phyloP scores from a whole-genome alignment of 53 echinoderm and acorn worm species.

The Astropecten irregularis region DNA sequence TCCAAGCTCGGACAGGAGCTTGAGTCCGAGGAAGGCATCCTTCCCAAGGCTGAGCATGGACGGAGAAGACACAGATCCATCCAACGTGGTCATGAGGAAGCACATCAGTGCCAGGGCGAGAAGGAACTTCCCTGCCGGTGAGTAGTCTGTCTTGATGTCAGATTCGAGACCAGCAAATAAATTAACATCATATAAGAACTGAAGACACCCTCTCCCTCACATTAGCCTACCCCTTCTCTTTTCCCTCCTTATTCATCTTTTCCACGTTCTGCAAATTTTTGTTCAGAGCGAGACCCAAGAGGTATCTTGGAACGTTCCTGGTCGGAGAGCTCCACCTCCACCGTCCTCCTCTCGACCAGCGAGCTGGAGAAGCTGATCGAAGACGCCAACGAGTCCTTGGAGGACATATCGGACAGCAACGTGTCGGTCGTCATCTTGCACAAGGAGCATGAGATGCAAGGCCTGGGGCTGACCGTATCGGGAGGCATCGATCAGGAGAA shows the following conservation, averaged over 20 bases:
- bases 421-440: constrained; percentile 86
- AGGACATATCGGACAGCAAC: constrained; percentile 84
- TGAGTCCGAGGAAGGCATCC: background rate
- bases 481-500: constrained; percentile 90
- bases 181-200: no score
- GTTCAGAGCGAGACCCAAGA: constrained; percentile 64
- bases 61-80: constrained; percentile 11
- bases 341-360: constrained; percentile 84
- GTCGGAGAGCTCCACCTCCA: constrained; percentile 97
- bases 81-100: constrained; percentile 54
- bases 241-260: no score
- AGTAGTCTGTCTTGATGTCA: background rate
- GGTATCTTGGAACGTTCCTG: constrained; percentile 77
- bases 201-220: no score
- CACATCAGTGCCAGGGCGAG: constrained; percentile 40
- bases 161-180: no score
- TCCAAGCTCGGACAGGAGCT: background rate
- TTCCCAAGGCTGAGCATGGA: constrained; percentile 31
- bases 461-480: constrained; percentile 92
- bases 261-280: no score
- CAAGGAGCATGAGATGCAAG: constrained; percentile 88
- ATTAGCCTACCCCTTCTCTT: no score
- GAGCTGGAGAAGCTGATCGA: constrained; percentile 95
- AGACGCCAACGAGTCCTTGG: constrained; percentile 93
- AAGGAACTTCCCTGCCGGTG: constrained; percentile 34